Base-by-base conservation (phyloP, 2,888 invertebrate species). In the Dendrolimus houi region DNA sequence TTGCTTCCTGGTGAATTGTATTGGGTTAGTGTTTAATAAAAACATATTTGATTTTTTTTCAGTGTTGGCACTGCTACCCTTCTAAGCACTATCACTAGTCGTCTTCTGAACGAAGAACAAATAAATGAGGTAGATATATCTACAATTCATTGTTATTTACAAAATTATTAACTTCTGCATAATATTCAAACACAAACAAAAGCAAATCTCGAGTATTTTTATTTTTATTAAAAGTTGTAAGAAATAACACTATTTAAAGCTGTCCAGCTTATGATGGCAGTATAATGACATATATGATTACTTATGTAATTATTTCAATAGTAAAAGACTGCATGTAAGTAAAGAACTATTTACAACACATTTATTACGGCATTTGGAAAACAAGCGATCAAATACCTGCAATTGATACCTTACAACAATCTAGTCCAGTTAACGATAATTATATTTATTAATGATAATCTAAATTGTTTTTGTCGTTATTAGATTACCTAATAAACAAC, bases 91-190 rank as follows among this genome's bases (percentile, higher is more conserved):
- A 81, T 89, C 55, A 76, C 81, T 40, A 66, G 63, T 12, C 82
- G 88, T 42, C 76, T 90, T n/a, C 60, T 85, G 9, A 80, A 70
- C 55, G 81, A 81, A 56, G 54, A 60, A 29, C 75, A 90, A 57
- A 82, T 90, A 9, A 14, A 58, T 42, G 70, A 72, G 77, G 88
- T 88, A 72, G 2, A 12, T 29, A 29, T 29, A 29, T 6, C 6
- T 6, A 29, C 29, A 29, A 29, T 29, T 29, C 6, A 29, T 29
- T 6, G 29, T 29, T 29, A 29, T 29, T 29, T 29, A 68, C 29
- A 52, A 54, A 47, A 42, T n/a, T 9, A 2, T 40, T 29, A 17
- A 17, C 10, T 53, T 55, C 47, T n/a, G 7, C 40, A 17, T 52
- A n/a, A 52, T 13, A 8, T 29, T 52, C 1, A 17, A 56, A 10